phyloP scores from a whole-genome alignment of 2,113 vertebrate genomes.

The Martes martes region DNA sequence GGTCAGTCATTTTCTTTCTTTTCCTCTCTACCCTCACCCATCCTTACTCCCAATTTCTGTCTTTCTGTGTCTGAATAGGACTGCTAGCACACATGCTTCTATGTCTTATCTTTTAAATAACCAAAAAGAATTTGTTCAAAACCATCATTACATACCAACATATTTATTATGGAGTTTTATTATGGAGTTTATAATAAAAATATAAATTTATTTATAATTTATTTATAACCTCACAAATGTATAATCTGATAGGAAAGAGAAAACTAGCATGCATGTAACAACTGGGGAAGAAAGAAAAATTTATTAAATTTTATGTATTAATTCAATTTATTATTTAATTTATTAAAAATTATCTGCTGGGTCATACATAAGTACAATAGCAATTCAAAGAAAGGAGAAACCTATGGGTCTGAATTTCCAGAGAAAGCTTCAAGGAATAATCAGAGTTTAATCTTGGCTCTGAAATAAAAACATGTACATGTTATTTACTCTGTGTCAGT shows the following conservation, averaged over 20 bases:
- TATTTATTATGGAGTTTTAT: constrained; percentile 19
- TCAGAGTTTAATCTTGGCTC: neutral
- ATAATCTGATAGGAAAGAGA: neutral
- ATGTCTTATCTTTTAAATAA: constrained; percentile 20
- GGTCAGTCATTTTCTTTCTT: neutral
- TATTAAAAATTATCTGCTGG: neutral
- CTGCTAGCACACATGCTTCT: neutral
- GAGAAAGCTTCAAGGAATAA: neutral
- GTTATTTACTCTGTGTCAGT: constrained; percentile 1
- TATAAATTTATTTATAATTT: neutral
- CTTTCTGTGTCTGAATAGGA: neutral
- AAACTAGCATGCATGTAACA: neutral
- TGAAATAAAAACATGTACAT: constrained; percentile 26
- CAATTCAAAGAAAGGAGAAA: neutral
- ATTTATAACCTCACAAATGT: neutral
- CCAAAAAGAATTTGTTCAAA: constrained; percentile 21
- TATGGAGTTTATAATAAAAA: neutral
- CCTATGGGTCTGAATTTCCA: neutral
- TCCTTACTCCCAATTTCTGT: neutral
- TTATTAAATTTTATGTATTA: constrained; percentile 15
- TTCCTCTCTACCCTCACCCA: neutral
- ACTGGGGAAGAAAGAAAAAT: neutral
- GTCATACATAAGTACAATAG: neutral
- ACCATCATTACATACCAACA: neutral
- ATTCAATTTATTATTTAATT: neutral